phyloP scores from a whole-genome alignment of 2,797 vertebrate species.

The Anguilla marmorata region DNA sequence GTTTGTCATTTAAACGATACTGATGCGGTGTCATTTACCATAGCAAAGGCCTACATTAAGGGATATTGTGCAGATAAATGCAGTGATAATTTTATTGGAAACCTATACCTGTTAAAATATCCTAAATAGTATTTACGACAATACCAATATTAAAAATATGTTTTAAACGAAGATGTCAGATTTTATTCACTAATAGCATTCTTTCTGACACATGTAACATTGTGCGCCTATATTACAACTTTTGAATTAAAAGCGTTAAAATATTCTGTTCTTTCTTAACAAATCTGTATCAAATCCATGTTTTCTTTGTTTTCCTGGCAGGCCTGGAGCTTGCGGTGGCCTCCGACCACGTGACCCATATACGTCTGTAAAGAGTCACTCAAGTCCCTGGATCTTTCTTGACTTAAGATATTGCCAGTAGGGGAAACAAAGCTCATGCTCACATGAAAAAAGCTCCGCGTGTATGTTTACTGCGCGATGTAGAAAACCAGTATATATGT shows the following conservation, averaged over 20 bases:
- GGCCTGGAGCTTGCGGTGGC: constrained; percentile 36
- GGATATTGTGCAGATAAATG: neutral
- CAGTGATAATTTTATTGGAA: neutral
- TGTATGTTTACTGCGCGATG: constrained; percentile 44
- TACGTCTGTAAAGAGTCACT: constrained; percentile 40
- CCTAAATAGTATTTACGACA: neutral
- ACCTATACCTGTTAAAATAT: neutral
- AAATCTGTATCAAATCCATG: neutral
- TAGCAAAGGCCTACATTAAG: neutral
- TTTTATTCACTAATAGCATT: neutral
- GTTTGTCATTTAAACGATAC: neutral
- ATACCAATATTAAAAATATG: neutral
- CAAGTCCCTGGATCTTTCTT: constrained; percentile 29
- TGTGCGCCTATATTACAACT: neutral
- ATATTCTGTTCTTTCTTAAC: neutral
- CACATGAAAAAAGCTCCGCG: constrained; percentile 21
- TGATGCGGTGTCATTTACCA: neutral
- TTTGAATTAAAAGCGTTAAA: neutral
- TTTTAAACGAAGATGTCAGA: neutral
- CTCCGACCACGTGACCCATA: constrained; percentile 53
- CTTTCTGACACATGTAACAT: neutral
- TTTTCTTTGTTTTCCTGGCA: constrained; percentile 31
- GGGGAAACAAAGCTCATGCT: constrained; percentile 42
- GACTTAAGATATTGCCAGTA: constrained; percentile 31
- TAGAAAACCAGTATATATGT: constrained; percentile 23